A percentile compares a stretch with the other conserved stretches of the same genome.
phyloP scores from a whole-genome alignment of 2,888 invertebrate species.

The Pristionchus entomophagus region DNA sequence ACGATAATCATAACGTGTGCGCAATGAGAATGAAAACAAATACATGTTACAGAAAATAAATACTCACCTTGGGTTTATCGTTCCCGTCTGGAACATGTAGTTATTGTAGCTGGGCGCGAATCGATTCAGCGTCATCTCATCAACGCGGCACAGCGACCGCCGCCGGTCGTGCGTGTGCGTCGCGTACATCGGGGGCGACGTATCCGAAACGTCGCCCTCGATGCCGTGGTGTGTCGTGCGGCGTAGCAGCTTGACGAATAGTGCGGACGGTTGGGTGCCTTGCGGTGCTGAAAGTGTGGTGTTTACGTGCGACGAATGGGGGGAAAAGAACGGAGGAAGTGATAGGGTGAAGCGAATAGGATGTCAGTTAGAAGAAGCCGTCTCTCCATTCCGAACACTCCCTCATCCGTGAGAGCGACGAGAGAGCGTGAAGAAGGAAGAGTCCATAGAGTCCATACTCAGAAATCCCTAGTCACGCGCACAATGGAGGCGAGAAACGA shows the following conservation, averaged over 20 bases:
- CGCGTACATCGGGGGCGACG: conserved; percentile 40
- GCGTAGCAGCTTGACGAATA: background rate
- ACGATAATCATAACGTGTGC: too few species aligned
- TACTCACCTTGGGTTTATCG: conserved; percentile 21
- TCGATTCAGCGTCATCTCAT: conserved; percentile 42
- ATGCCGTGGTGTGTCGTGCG: conserved; percentile 29
- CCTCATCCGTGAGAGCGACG: too few species aligned
- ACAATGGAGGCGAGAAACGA: background rate
- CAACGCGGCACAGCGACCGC: conserved; percentile 12
- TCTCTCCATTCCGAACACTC: too few species aligned
- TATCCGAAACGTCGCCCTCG: conserved; percentile 38
- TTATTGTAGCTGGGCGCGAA: conserved; percentile 32
- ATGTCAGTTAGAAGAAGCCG: too few species aligned
- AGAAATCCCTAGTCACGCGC: too few species aligned
- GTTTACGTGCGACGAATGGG: conserved; percentile 8
- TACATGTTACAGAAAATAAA: background rate
- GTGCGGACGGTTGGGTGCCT: background rate
- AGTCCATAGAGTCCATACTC: too few species aligned
- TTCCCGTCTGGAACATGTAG: background rate
- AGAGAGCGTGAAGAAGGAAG: too few species aligned
- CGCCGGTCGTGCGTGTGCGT: conserved; percentile 4
- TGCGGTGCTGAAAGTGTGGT: background rate
- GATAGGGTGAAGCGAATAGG: background rate
- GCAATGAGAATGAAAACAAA: too few species aligned
- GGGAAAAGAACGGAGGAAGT: background rate